These are phyloP conservation scores for Entomobrya multifasciata DNA, from an alignment of 2,888 invertebrate species.

Conservation along the genomic window DNA sequence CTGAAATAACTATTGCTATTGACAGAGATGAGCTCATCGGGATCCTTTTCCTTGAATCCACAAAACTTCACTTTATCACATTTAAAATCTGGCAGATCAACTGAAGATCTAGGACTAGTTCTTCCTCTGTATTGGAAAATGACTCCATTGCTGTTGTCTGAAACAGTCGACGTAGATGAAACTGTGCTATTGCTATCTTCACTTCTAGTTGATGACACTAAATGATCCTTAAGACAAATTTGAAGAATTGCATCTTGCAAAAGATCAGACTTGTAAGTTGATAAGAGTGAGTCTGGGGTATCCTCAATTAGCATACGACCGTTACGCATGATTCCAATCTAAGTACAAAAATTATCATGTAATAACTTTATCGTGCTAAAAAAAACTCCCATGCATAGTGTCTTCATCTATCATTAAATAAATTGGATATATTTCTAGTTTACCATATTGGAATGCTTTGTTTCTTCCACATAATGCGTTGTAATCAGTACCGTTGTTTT, in stretches of 20 bases:
- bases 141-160: not conserved
- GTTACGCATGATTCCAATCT: constrained; percentile 65
- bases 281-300: constrained; percentile 22
- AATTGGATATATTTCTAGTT: not conserved
- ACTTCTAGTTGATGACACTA: not conserved
- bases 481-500: constrained; percentile 48
- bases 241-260: constrained; percentile 50
- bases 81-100: constrained; percentile 14
- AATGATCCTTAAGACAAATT: constrained; percentile 39
- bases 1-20: not conserved
- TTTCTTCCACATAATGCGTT: constrained; percentile 58
- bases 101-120: constrained; percentile 18
- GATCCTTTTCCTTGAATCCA: constrained; percentile 32
- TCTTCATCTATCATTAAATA: too few relatives aligned
- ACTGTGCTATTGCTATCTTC: too few relatives aligned
- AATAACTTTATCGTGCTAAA: too few relatives aligned
- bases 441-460: constrained; percentile 39
- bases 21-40: constrained; percentile 11
- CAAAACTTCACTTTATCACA: not conserved
- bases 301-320: constrained; percentile 53
- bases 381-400: too few relatives aligned
- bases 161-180: not conserved
- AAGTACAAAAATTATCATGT: too few relatives aligned
- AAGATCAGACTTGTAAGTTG: constrained; percentile 24
- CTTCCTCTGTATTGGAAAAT: constrained; percentile 31